These are phyloP conservation scores for Oryzias melastigma DNA, from an alignment of 2,113 vertebrate species.

Conservation along the genomic window DNA sequence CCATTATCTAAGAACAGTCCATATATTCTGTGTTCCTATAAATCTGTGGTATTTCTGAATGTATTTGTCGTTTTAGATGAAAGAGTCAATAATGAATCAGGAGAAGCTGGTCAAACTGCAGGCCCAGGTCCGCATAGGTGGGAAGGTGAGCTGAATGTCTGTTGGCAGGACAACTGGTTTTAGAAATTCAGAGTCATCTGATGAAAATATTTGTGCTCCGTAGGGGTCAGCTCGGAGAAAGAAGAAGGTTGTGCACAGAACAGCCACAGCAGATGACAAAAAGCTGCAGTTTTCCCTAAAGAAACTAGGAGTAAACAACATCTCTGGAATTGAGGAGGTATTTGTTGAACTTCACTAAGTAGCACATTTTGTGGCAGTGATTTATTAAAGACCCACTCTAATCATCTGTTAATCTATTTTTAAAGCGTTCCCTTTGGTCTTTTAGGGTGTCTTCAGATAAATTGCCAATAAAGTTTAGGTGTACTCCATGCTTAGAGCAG, in stretches of 20 bases:
- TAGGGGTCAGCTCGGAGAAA: constrained; percentile 97
- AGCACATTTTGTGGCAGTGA: no score
- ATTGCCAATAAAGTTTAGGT: no score
- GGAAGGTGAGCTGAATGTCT: constrained; percentile 81
- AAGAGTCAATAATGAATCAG: constrained; percentile 97
- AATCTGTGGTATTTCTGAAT: background rate
- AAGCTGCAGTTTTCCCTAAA: constrained; percentile 98
- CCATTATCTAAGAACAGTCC: no score
- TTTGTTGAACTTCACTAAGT: background rate
- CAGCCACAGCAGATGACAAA: constrained; percentile 96
- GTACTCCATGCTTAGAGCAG: no score
- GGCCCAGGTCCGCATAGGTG: constrained; percentile 97
- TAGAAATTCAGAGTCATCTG: background rate
- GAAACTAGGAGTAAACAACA: constrained; percentile 96
- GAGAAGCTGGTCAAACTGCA: constrained; percentile 96
- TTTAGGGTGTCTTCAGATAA: no score
- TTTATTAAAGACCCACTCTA: no score
- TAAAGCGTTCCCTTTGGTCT: no score
- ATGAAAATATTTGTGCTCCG: constrained; percentile 2
- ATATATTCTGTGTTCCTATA: no score
- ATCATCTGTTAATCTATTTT: no score
- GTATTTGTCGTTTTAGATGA: constrained; percentile 81
- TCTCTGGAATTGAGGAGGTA: constrained; percentile 98
- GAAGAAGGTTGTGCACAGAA: constrained; percentile 99
- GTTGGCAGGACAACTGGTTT: background rate